Base-by-base conservation (phyloP, 2,113 vertebrate genomes). In the Micronisus gabar region DNA sequence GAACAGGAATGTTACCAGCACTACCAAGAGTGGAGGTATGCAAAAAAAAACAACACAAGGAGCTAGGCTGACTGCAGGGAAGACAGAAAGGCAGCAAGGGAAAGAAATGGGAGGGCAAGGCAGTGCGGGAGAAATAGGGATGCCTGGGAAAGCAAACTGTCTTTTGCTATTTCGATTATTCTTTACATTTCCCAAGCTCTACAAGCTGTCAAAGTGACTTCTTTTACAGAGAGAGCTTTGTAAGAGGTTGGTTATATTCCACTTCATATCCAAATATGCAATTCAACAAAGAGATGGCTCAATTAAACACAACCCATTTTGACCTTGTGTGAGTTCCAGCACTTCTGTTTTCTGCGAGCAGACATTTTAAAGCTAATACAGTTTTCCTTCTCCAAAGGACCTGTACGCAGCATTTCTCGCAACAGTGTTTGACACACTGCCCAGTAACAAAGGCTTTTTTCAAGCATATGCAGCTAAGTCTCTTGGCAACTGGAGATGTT, bases 401-500 rank as follows among this genome's bases (percentile, higher is more conserved):
- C 83, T n/a, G 68, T 83, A 78, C 86, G 43, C 61, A 71, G 68
- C 8, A 0, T 62, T 75, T 82, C 70, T 86, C 91, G 70, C 89
- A 85, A 15, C 53, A 93, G n/a, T 1, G 0, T 41, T 0, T 86
- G 81, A 96, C 58, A 82, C 34, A 0, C 70, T 89, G 94, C 71
- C 95, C 91, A 89, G 13, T 30, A 61, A 85, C 90, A 70, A 67
- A 91, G 55, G 59, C 53, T 76, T 89, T 76, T 92, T 53, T 50
- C 89, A 80, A 82, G 63, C 48, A 48, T 4, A 45, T 10, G 59
- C 89, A 80, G 84, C n/a, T 7, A 73, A 87, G 58, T 82, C 94
- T 91, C 84, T 40, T 88, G 91, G 86, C 89, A 96, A 88, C 74
- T 88, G 58, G 62, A 94, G 66, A 93, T 23, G 45, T 34, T 93